Evolutionary conservation across 2,888 invertebrate genomes (phyloP).

Genomic region (Saturnia japonica): DNA sequence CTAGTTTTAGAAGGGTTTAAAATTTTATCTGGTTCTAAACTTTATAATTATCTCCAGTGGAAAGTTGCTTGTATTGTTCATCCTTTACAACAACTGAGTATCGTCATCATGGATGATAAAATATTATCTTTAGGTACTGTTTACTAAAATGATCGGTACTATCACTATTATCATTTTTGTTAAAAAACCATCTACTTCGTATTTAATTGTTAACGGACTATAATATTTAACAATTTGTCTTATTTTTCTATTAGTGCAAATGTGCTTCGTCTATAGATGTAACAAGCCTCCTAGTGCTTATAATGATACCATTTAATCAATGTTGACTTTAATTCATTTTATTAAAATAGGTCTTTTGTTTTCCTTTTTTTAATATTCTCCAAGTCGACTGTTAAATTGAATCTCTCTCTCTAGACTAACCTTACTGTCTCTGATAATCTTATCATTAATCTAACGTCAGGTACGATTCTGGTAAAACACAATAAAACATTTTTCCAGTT

Average conservation of each 20-base stretch:
- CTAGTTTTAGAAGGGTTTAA: not conserved
- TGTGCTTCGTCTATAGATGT: too few relatives aligned
- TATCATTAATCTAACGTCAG: not conserved
- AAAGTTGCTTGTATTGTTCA: not conserved
- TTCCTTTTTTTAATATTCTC: not conserved
- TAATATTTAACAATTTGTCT: not conserved
- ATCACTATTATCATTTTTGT: not conserved
- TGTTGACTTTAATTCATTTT: not conserved
- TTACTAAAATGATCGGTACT: not conserved
- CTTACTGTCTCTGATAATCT: not conserved
- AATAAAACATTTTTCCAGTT: not conserved
- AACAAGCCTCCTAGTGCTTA: too few relatives aligned
- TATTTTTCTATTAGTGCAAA: not conserved
- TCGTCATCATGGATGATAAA: not conserved
- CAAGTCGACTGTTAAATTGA: not conserved
- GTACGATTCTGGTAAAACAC: not conserved
- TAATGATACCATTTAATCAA: not conserved
- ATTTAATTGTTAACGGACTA: not conserved
- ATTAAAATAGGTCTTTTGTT: not conserved
- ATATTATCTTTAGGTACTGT: not conserved
- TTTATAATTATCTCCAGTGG: not conserved
- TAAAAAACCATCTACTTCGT: not conserved
- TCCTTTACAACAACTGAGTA: not conserved
- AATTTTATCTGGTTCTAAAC: not conserved
- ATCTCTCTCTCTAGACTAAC: not conserved